phyloP scores from a whole-genome alignment of 2,113 vertebrate species.

The Plecturocebus donacophilus region DNA sequence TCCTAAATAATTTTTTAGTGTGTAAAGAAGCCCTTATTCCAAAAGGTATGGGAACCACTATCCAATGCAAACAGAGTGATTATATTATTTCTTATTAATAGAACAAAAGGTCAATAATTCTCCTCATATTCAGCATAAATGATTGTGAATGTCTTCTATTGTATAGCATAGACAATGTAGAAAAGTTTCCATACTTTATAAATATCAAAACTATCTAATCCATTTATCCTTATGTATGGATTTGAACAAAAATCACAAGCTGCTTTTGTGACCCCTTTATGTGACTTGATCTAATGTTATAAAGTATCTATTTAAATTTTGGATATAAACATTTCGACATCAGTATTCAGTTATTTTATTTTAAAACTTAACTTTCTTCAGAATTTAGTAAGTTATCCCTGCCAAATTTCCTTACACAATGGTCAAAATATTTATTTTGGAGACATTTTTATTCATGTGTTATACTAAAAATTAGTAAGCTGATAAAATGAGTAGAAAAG shows the following conservation, averaged over 20 bases:
- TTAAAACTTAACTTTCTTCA: conserved; percentile 42
- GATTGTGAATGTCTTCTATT: conserved; percentile 16
- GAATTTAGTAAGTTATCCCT: background rate
- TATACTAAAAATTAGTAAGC: background rate
- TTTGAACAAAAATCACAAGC: conserved; percentile 70
- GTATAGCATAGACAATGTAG: conserved; percentile 48
- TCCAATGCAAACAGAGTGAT: background rate
- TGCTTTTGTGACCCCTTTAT: conserved; percentile 57
- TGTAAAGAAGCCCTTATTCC: background rate
- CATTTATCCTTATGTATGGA: conserved; percentile 75
- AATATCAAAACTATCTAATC: conserved; percentile 77
- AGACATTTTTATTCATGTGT: background rate
- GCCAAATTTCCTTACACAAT: background rate
- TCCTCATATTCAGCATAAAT: conserved; percentile 63
- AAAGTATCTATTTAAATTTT: conserved; percentile 74
- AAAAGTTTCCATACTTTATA: conserved; percentile 65
- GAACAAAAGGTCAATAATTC: background rate
- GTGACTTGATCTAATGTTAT: conserved; percentile 68
- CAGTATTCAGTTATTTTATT: conserved; percentile 24
- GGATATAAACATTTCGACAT: conserved; percentile 46
- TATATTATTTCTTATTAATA: background rate
- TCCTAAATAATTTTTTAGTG: conserved; percentile 30
- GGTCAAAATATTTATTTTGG: conserved; percentile 44
- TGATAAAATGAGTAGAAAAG: background rate
- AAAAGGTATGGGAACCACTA: background rate